Percentiles rank a stretch among this genome's conserved stretches.
Evolutionary conservation across 1,140 invertebrate genomes (phyloP).

Genomic region (Mya arenaria): DNA sequence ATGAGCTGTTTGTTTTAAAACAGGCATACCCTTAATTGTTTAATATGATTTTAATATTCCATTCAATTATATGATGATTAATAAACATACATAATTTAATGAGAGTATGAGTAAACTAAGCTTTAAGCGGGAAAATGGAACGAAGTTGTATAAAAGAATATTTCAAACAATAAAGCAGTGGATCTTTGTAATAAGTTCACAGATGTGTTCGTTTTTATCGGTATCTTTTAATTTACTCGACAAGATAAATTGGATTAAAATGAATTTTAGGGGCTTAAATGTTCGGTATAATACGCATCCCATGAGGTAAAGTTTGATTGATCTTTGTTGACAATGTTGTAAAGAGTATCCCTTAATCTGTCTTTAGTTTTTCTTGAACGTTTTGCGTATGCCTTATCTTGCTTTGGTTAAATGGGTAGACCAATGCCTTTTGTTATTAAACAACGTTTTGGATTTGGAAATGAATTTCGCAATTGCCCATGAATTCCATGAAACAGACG

Average conservation of each 20-base stretch:
- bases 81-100: too few species aligned
- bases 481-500: background rate
- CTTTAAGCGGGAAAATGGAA: too few species aligned
- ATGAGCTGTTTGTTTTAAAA: too few species aligned
- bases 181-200: too few species aligned
- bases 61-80: too few species aligned
- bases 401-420: background rate
- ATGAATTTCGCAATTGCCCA: background rate
- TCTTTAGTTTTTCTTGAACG: background rate
- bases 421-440: background rate
- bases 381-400: conserved; percentile 46
- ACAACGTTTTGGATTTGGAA: background rate
- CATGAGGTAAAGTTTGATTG: background rate
- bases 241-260: conserved; percentile 26
- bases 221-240: conserved; percentile 47
- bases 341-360: conserved; percentile 51
- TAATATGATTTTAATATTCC: too few species aligned
- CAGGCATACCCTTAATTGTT: too few species aligned
- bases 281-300: background rate
- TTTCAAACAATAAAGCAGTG: too few species aligned
- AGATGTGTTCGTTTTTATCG: background rate
- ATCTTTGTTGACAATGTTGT: conserved; percentile 56
- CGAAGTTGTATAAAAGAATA: too few species aligned
- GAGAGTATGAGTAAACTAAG: too few species aligned
- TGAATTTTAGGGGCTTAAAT: conserved; percentile 23